A percentile compares a stretch with the other conserved stretches of the same genome.
Evolutionary conservation across 2,888 invertebrate genomes (phyloP).

Genomic region (Apotomis betuletana): DNA sequence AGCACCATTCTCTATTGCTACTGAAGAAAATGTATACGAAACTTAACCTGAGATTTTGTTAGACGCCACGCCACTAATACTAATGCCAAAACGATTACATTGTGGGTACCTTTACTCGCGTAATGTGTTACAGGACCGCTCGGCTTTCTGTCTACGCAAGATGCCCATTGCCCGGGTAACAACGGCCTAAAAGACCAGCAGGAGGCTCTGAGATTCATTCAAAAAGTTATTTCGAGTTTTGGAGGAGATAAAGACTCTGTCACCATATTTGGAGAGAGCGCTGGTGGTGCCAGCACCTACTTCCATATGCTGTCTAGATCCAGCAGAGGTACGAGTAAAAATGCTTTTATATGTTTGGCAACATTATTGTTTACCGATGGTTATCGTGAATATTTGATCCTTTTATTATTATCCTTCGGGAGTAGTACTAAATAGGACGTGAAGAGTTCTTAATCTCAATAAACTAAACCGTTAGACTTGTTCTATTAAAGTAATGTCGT

Average conservation of each 20-base stretch:
- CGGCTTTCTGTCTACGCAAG: conserved; percentile 87
- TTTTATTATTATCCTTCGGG: no score
- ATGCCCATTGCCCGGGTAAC: conserved; percentile 86
- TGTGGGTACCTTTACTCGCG: neutral
- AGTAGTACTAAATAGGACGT: no score
- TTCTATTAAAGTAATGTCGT: no score
- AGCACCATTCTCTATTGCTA: no score
- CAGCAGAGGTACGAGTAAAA: conserved; percentile 70
- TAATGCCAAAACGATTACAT: neutral
- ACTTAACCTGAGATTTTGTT: no score
- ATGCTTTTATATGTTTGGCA: no score
- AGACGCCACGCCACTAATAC: no score
- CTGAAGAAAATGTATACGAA: no score
- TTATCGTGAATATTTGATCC: no score
- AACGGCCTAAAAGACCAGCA: conserved; percentile 87
- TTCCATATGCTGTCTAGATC: conserved; percentile 87
- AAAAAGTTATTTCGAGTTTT: conserved; percentile 84
- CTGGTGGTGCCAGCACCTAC: conserved; percentile 87
- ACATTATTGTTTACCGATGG: no score
- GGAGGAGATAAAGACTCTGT: conserved; percentile 86
- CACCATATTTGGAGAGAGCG: conserved; percentile 88
- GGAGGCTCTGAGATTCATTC: conserved; percentile 85
- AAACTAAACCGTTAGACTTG: no score
- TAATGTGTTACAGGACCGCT: conserved; percentile 76
- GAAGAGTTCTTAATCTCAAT: no score